Conservation (phyloP, 2,113 vertebrate genomes). For the Myotis yumanensis region DNA sequence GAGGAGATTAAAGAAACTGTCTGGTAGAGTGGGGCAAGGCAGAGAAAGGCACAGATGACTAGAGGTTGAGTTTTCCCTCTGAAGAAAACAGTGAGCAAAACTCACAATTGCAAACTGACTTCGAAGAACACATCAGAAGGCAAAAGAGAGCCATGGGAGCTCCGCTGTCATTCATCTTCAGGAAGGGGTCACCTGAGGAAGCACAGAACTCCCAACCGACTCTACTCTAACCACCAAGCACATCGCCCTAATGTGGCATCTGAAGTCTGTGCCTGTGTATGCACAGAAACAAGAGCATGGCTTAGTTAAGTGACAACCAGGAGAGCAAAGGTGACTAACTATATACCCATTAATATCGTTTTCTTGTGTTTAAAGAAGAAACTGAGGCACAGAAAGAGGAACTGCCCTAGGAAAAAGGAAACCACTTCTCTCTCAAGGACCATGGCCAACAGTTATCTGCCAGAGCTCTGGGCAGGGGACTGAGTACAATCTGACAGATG, state of each 20-base stretch:
- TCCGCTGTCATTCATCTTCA: not conserved
- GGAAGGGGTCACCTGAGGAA: not conserved
- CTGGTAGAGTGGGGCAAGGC: not conserved
- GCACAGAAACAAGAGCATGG: not conserved
- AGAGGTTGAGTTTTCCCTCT: not conserved
- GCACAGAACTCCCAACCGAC: not conserved
- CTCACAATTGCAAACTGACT: not conserved
- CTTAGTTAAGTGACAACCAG: not conserved
- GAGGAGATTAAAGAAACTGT: not conserved
- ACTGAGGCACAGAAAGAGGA: not conserved
- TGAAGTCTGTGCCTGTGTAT: not conserved
- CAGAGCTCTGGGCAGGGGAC: not conserved
- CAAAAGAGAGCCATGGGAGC: not conserved
- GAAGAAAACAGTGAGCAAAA: not conserved
- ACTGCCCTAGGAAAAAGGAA: not conserved
- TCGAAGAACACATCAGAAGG: not conserved
- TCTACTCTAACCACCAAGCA: not conserved
- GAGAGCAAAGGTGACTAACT: not conserved
- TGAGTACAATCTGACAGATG: not conserved
- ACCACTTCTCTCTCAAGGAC: not conserved
- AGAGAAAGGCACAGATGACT: not conserved
- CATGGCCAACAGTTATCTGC: not conserved
- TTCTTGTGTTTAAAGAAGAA: conserved; percentile 12
- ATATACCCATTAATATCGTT: not conserved
- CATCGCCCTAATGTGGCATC: not conserved